These are phyloP conservation scores for Clusia tigrina DNA, from an alignment of 2,888 invertebrate genomes.

Conservation along the genomic window DNA sequence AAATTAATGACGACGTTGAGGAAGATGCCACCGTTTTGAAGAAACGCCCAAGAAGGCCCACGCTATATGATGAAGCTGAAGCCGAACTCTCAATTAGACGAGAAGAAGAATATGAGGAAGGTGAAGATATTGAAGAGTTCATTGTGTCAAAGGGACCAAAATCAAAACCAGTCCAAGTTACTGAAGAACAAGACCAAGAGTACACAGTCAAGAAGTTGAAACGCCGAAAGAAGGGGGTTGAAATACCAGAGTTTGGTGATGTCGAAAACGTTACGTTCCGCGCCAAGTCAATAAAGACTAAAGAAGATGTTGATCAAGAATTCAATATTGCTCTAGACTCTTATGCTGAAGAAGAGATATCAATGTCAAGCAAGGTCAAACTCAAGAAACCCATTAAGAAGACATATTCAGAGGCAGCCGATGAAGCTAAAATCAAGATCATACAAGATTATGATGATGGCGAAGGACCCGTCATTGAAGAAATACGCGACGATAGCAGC, in stretches of 20 bases:
- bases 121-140: slow-evolving; percentile 67
- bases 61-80: slow-evolving; percentile 57
- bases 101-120: slow-evolving; percentile 60
- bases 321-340: slow-evolving; percentile 86
- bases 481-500: slow-evolving; percentile 70
- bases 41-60: slow-evolving; percentile 53
- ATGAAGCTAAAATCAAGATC: slow-evolving; percentile 78
- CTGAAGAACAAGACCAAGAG: slow-evolving; percentile 72
- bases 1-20: slow-evolving; percentile 63
- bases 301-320: slow-evolving; percentile 89
- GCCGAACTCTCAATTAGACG: slow-evolving; percentile 63
- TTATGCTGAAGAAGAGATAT: slow-evolving; percentile 87
- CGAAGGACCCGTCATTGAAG: slow-evolving; percentile 69
- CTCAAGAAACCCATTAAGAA: slow-evolving; percentile 77
- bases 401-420: slow-evolving; percentile 79
- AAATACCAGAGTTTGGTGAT: slow-evolving; percentile 77
- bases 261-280: slow-evolving; percentile 82
- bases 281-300: slow-evolving; percentile 78
- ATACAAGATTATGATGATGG: slow-evolving; percentile 70
- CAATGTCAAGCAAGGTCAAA: slow-evolving; percentile 84
- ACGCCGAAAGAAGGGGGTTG: slow-evolving; percentile 71
- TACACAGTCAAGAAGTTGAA: slow-evolving; percentile 79
- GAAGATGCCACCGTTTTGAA: slow-evolving; percentile 62
- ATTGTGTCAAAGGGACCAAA: slow-evolving; percentile 65
- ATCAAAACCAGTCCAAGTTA: slow-evolving; percentile 64